phyloP scores from a whole-genome alignment of 92 coral and sea anemone genomes.

The Blastomussa wellsi region DNA sequence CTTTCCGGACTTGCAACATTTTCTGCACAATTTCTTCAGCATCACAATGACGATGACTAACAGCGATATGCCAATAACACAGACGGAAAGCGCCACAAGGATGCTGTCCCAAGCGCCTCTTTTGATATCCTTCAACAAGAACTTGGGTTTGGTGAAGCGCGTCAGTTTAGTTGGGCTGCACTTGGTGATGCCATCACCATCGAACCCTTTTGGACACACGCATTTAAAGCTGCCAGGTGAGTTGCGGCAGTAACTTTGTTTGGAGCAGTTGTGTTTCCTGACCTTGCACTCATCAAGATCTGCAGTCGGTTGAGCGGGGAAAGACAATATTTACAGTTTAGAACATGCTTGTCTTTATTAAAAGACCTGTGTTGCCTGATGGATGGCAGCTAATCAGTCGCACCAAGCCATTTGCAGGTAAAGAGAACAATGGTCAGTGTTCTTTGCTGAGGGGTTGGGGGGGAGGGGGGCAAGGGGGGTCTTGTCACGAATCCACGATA shows the following conservation, averaged over 20 bases:
- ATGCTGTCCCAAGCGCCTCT: conserved; percentile 8
- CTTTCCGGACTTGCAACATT: not conserved
- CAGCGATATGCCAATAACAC: not conserved
- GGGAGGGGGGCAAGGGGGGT: too few relatives aligned
- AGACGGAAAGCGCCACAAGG: not conserved
- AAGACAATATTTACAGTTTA: too few relatives aligned
- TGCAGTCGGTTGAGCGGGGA: not conserved
- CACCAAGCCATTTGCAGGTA: too few relatives aligned
- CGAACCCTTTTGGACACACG: conserved; percentile 20
- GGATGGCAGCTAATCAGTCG: too few relatives aligned
- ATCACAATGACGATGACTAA: not conserved
- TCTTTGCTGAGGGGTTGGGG: too few relatives aligned
- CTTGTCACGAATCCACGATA: too few relatives aligned
- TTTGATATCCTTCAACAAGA: conserved; percentile 1
- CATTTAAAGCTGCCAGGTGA: conserved; percentile 12
- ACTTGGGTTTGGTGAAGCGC: conserved; percentile 14
- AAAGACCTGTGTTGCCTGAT: too few relatives aligned
- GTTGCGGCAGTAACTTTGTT: conserved; percentile 29
- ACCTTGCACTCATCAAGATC: conserved; percentile 28
- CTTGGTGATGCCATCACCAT: not conserved
- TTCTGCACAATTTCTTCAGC: not conserved
- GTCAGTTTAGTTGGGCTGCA: conserved; percentile 4
- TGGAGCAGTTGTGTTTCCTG: conserved; percentile 29
- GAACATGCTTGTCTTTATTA: too few relatives aligned
- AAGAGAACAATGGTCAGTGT: too few relatives aligned